A percentile compares a stretch with the other conserved stretches of the same genome.
These are phyloP conservation scores for Todus mexicanus DNA, from an alignment of 2,797 vertebrate genomes.

Conservation along the genomic window DNA sequence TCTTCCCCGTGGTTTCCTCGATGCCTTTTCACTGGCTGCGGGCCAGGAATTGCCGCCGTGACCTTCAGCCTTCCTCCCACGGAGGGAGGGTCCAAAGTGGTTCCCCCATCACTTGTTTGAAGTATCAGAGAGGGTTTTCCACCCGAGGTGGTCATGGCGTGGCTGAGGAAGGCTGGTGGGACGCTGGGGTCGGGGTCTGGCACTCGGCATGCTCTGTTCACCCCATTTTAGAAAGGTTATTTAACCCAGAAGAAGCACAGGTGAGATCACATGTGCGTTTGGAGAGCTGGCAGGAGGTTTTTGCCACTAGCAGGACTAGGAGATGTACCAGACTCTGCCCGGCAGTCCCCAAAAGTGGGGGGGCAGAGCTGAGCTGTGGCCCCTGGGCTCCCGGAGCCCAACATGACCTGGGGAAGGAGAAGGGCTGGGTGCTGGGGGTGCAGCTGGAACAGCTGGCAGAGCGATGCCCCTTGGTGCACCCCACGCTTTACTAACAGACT, in stretches of 20 bases:
- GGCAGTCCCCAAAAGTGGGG: not conserved
- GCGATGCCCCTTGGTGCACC: not conserved
- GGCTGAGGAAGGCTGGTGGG: not conserved
- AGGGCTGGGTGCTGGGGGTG: not conserved
- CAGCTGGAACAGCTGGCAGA: not conserved
- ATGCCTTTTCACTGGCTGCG: not conserved
- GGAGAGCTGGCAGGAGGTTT: not conserved
- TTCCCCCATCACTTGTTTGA: not conserved
- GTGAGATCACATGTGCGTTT: accelerated
- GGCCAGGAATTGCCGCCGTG: not conserved
- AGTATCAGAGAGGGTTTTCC: not conserved
- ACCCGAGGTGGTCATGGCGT: accelerated
- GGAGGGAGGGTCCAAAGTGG: not conserved
- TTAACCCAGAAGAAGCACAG: not conserved
- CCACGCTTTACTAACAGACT: accelerated
- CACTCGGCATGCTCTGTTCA: not conserved
- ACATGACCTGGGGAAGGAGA: not conserved
- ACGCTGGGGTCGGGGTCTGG: not conserved
- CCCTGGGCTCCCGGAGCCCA: not conserved
- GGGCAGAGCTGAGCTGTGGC: not conserved
- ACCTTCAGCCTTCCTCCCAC: not conserved
- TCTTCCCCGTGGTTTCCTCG: not conserved
- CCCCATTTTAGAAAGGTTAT: not conserved
- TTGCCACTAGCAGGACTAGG: not conserved
- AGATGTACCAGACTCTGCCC: not conserved